Conservation (phyloP, 2,113 vertebrate species). For the Thermophis baileyi region DNA sequence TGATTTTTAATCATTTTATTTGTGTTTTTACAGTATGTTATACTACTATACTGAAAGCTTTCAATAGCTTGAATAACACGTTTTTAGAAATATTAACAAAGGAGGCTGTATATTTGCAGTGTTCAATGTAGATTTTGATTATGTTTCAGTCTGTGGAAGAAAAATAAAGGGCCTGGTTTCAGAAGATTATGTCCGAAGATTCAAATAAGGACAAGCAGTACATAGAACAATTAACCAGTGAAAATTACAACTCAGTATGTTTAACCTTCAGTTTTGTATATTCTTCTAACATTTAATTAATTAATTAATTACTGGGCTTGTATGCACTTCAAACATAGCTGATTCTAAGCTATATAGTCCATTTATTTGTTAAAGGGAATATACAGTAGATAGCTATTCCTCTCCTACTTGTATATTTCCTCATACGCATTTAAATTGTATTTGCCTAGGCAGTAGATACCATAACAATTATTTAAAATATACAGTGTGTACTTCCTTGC, state of each 20-base stretch:
- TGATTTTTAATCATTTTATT: background rate
- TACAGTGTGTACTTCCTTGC: background rate
- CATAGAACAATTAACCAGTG: constrained; percentile 44
- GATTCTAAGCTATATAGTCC: background rate
- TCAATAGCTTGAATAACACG: background rate
- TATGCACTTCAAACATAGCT: background rate
- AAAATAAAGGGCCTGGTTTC: constrained; percentile 16
- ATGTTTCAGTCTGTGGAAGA: constrained; percentile 40
- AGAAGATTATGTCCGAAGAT: constrained; percentile 59
- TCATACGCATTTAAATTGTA: background rate
- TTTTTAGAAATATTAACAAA: background rate
- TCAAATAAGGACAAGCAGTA: constrained; percentile 55
- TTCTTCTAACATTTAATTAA: background rate
- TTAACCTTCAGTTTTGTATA: background rate
- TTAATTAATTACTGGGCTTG: background rate
- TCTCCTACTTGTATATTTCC: background rate
- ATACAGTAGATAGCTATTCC: background rate
- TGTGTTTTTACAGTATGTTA: background rate
- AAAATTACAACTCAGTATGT: constrained; percentile 60
- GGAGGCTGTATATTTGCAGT: background rate
- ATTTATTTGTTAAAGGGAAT: background rate
- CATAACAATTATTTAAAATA: background rate
- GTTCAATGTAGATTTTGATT: constrained; percentile 10
- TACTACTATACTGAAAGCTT: background rate
- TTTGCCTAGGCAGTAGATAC: background rate